Evolutionary conservation across 1,140 invertebrate genomes (phyloP).

Genomic region (Drosophila rhopaloa): DNA sequence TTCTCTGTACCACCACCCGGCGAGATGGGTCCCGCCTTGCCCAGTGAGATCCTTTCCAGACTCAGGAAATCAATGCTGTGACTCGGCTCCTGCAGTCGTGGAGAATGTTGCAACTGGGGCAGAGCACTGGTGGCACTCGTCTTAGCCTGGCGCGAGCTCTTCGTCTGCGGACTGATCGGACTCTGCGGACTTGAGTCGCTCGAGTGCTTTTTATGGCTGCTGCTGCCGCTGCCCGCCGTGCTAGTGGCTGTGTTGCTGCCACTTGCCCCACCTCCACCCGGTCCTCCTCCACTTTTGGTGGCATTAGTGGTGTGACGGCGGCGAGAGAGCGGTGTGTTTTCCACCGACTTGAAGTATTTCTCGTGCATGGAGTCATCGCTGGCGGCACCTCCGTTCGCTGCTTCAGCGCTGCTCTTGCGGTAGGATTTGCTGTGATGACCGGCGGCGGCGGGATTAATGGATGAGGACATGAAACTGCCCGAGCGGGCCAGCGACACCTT

Average conservation of each 20-base stretch:
- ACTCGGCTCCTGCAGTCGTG: constrained; percentile 62
- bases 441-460: constrained; percentile 83
- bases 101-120: constrained; percentile 63
- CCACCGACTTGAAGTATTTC: constrained; percentile 89
- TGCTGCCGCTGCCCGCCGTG: constrained; percentile 71
- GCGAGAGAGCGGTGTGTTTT: constrained; percentile 86
- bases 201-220: constrained; percentile 80
- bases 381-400: constrained; percentile 85
- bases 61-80: constrained; percentile 70
- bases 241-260: constrained; percentile 74
- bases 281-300: constrained; percentile 46
- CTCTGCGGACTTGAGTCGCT: constrained; percentile 84
- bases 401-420: constrained; percentile 84
- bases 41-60: constrained; percentile 69
- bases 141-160: constrained; percentile 74
- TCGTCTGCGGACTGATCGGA: constrained; percentile 80
- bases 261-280: constrained; percentile 51
- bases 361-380: constrained; percentile 93
- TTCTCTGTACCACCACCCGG: constrained; percentile 68
- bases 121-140: constrained; percentile 68
- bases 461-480: constrained; percentile 90
- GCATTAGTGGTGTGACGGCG: constrained; percentile 84
- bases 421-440: constrained; percentile 80
- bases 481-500: constrained; percentile 87
- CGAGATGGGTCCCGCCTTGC: constrained; percentile 64